These are phyloP conservation scores for Camponotus fellah DNA, from an alignment of 2,888 invertebrate species.

Conservation along the genomic window DNA sequence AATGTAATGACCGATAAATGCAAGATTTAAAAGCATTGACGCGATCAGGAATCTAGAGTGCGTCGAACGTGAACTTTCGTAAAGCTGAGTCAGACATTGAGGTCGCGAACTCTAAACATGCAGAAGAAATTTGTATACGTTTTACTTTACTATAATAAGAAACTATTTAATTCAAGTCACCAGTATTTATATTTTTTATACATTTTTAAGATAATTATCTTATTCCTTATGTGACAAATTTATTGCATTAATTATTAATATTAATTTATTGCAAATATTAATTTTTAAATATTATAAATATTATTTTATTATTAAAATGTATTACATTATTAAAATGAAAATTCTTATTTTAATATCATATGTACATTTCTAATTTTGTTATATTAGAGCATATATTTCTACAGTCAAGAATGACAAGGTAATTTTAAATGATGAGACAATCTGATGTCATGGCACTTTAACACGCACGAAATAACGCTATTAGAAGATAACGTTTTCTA, in stretches of 20 bases:
- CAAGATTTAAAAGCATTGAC: not conserved
- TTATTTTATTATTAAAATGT: not conserved
- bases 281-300: not conserved
- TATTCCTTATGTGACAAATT: not conserved
- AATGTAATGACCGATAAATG: constrained; percentile 28
- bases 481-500: constrained; percentile 38
- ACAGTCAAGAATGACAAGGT: constrained; percentile 6
- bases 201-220: not conserved
- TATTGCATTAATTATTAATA: not conserved
- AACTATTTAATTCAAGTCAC: not conserved
- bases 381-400: not conserved
- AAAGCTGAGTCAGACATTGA: not conserved
- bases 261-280: no score
- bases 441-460: constrained; percentile 39
- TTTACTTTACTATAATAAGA: not conserved
- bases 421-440: constrained; percentile 27
- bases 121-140: not conserved
- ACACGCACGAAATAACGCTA: constrained; percentile 45
- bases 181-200: not conserved
- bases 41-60: not conserved
- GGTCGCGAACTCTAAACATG: not conserved
- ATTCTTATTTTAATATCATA: not conserved
- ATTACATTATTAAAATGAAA: not conserved
- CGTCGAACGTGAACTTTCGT: not conserved
- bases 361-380: not conserved